Evolutionary conservation across 1,140 invertebrate species (phyloP).

Genomic region (Papilio aristodemus): DNA sequence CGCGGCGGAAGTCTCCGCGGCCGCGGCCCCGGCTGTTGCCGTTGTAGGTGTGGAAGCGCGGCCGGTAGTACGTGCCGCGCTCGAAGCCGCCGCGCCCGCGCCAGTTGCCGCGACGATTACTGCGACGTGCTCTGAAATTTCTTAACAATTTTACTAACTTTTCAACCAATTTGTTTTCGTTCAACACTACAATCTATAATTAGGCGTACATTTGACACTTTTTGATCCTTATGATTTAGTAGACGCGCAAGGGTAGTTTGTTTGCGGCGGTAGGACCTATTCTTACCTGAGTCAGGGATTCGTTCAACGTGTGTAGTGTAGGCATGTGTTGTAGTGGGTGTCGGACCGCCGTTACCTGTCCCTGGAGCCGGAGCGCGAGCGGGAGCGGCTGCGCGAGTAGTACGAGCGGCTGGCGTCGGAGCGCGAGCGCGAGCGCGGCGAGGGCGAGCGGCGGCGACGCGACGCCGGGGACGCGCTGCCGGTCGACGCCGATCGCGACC

Average conservation of each 20-base stretch:
- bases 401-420: conserved; percentile 79
- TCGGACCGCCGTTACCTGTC: conserved; percentile 80
- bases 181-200: too few relatives aligned
- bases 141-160: neutral
- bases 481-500: conserved; percentile 77
- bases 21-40: conserved; percentile 80
- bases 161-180: neutral
- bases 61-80: conserved; percentile 88
- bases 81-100: conserved; percentile 83
- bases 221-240: too few relatives aligned
- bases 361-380: conserved; percentile 83
- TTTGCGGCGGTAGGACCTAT: too few relatives aligned
- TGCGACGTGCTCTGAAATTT: conserved; percentile 57
- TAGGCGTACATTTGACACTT: too few relatives aligned
- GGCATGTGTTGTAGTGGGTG: too few relatives aligned
- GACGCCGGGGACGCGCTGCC: conserved; percentile 73
- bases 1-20: conserved; percentile 81
- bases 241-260: too few relatives aligned
- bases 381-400: conserved; percentile 83
- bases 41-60: conserved; percentile 84
- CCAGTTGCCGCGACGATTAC: conserved; percentile 78
- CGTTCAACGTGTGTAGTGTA: too few relatives aligned
- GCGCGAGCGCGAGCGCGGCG: conserved; percentile 78
- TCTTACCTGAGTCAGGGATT: too few relatives aligned
- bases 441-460: conserved; percentile 79